A percentile compares a stretch with the other conserved stretches of the same genome.
These are phyloP conservation scores for Sycobia sp. DNA, from an alignment of 1,140 invertebrate genomes.

Conservation along the genomic window DNA sequence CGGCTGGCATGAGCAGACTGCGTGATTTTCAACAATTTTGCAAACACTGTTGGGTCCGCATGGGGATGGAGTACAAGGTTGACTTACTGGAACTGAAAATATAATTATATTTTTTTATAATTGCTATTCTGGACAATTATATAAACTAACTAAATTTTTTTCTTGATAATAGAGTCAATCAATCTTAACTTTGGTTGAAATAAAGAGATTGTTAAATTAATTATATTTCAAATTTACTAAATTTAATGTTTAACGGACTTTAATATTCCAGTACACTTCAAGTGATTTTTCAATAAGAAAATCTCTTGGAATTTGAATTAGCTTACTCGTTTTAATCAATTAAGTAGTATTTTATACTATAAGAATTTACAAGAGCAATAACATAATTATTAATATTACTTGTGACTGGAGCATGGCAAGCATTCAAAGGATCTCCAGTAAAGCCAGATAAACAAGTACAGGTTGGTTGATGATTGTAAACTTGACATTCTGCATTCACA, in stretches of 20 bases:
- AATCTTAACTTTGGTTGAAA: too few species aligned
- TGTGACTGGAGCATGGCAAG: constrained; percentile 70
- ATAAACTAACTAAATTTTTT: too few species aligned
- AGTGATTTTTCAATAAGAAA: too few species aligned
- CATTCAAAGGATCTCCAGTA: constrained; percentile 75
- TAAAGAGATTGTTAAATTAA: too few species aligned
- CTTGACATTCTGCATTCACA: constrained; percentile 79
- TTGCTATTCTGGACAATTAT: too few species aligned
- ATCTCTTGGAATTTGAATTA: too few species aligned
- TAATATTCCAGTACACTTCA: too few species aligned
- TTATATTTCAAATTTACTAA: too few species aligned
- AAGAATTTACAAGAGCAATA: too few species aligned
- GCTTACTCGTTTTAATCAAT: constrained; percentile 43
- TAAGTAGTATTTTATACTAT: too few species aligned
- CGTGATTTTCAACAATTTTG: constrained; percentile 57
- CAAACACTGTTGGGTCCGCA: constrained; percentile 63
- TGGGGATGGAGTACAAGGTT: constrained; percentile 64
- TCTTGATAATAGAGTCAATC: too few species aligned
- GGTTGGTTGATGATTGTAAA: constrained; percentile 80
- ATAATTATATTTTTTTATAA: background rate
- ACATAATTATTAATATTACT: constrained; percentile 64
- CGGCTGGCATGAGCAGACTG: constrained; percentile 71
- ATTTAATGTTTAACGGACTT: too few species aligned
- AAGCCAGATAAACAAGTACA: constrained; percentile 78
- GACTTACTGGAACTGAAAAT: constrained; percentile 38